A percentile compares a stretch with the other conserved stretches of the same genome.
Evolutionary conservation across 2,797 vertebrate species (phyloP).

Genomic region (Notamacropus eugenii): DNA sequence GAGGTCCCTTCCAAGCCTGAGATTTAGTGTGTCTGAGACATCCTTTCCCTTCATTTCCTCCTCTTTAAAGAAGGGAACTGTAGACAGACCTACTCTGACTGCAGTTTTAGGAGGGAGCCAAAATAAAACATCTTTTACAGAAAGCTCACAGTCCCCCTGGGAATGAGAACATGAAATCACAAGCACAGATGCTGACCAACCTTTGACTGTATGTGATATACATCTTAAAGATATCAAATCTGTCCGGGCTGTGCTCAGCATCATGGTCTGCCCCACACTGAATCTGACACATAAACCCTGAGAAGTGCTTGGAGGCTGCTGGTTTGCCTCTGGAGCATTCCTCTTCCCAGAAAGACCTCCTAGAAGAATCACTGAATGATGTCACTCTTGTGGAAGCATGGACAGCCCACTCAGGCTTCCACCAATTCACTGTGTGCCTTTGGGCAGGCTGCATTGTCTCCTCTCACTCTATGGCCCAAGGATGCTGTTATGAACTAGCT

Average conservation of each 20-base stretch:
- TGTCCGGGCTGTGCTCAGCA: neutral
- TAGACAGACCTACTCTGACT: neutral
- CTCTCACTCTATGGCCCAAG: neutral
- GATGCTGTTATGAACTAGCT: neutral
- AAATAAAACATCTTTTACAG: neutral
- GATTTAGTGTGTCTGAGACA: neutral
- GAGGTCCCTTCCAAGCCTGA: neutral
- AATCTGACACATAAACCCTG: neutral
- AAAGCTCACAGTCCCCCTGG: neutral
- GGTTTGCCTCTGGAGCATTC: neutral
- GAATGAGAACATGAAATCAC: neutral
- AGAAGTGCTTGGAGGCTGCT: neutral
- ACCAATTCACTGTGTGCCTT: neutral
- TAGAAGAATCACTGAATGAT: neutral
- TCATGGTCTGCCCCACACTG: neutral
- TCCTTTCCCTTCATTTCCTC: neutral
- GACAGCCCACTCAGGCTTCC: too few relatives aligned
- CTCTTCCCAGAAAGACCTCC: neutral
- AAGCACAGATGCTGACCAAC: neutral
- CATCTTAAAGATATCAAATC: neutral
- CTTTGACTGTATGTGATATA: neutral
- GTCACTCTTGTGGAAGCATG: neutral
- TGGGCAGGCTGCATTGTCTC: neutral
- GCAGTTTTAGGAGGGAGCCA: neutral
- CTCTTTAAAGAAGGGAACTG: neutral